Evolutionary conservation across 2,797 vertebrate species (phyloP), one percentile per base, ranked within the genome.

Genomic region (Lepus oiostolus): DNA sequence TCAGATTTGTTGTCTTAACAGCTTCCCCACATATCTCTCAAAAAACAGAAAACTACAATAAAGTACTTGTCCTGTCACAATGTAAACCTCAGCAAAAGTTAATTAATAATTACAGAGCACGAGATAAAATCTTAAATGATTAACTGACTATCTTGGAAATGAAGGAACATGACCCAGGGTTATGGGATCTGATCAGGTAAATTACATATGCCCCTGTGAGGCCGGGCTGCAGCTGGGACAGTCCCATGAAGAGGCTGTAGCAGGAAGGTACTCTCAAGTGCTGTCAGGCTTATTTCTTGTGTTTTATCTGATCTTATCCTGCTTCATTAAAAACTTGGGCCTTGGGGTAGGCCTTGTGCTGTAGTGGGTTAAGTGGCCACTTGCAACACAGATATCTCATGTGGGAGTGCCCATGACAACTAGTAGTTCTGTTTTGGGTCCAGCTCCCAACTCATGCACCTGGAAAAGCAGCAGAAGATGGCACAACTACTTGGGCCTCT

Each of bases 131-230:
- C 47, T 76, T 92, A 60, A 76, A 94, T 88, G 47, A 95, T 72
- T 94, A 89, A 96, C 75, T 38, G 50, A 68, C 88, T 85, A 91
- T 77, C 88, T 92, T 80, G 71, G 32, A 87, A 81, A 70, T 54
- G 74, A 79, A 67, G 35, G 26, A 87, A 50, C 24, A 80, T 16
- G 10, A 9, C 28, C 28, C 71, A 68, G 62, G 54, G 52, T 47
- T 60, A 72, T 7, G 7, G 42, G 30, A 63, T 35, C 62, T 65
- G 42, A 52, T 76, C 67, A 83, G 32, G 38, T 21, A 62, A 62
- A 60, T 67, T 28, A 42, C 9, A 24, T 10, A 62, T 24, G 11
- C 14, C 16, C 7, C 54, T 54, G 24, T 32, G 58, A 62, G 50
- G 60, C 28, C 72, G 52, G 32, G 50, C 26, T 52, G 32, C 32